Conservation (phyloP, 2,888 invertebrate genomes). For the Cataglyphis albicans region DNA sequence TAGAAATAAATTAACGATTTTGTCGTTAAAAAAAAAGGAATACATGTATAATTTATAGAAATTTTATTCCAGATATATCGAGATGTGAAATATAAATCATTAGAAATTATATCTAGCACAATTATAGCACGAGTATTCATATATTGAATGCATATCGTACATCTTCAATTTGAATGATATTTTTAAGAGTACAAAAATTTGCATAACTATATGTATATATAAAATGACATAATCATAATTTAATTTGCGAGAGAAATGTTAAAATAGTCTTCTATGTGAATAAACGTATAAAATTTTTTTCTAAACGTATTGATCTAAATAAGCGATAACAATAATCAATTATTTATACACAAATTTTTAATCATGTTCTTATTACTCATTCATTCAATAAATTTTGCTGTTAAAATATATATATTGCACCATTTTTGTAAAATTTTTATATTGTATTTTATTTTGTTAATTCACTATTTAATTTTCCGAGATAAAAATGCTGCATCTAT, state of each 20-base stretch:
- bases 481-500: not conserved
- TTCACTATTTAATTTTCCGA: not conserved
- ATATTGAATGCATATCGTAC: slow-evolving; percentile 19
- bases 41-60: slow-evolving; percentile 33
- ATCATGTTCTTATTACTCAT: not conserved
- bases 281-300: slow-evolving; percentile 39
- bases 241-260: slow-evolving; percentile 32
- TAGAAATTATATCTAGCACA: slow-evolving; percentile 22
- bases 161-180: slow-evolving; percentile 28
- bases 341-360: slow-evolving; percentile 37
- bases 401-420: slow-evolving; percentile 10
- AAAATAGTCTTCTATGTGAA: slow-evolving; percentile 4
- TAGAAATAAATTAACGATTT: slow-evolving; percentile 24
- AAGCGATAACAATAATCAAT: slow-evolving; percentile 29
- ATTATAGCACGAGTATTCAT: not conserved
- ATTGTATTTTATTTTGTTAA: not conserved
- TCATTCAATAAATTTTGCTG: slow-evolving; percentile 38
- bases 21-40: slow-evolving; percentile 33
- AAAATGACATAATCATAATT: slow-evolving; percentile 9
- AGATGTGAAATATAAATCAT: slow-evolving; percentile 18
- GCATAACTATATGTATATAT: slow-evolving; percentile 11
- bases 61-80: slow-evolving; percentile 11
- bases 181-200: slow-evolving; percentile 6
- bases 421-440: not conserved
- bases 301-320: slow-evolving; percentile 20